Evolutionary conservation across 2,888 invertebrate species (phyloP), one percentile per base, ranked within the genome.

Genomic region (Caenorhabditis sp.): DNA sequence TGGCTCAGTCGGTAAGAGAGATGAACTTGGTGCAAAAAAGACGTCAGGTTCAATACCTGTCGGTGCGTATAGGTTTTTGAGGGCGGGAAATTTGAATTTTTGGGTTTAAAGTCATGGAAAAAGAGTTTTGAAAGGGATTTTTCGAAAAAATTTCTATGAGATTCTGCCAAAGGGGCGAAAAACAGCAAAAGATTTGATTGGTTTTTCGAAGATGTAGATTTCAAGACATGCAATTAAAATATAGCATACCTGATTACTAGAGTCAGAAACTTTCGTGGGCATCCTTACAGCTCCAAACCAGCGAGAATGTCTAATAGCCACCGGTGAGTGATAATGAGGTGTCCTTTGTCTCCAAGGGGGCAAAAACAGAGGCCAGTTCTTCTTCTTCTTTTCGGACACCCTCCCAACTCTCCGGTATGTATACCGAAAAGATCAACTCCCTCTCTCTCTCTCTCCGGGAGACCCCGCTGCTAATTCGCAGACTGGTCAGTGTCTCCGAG

Each of bases 401-500:
- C 16, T 44, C 16, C n/a, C n/a, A n/a, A n/a, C 31, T 31, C 31
- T 31, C 31, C 31, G 5, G 7, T 63, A n/a, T 80, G 68, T 80
- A 44, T 63, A 66, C 56, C 66, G 59, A 73, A 73, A 58, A 28
- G 80, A 56, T 80, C 73, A 80, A 26, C 26, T 73, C 79, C n/a
- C n/a, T n/a, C n/a, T n/a, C n/a, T n/a, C n/a, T n/a, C n/a, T n/a
- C n/a, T 72, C 44, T 54, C 44, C 66, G 66, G 63, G 72, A 63
- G 64, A 59, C 59, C 41, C 66, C 73, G 73, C 80, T n/a, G n/a
- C n/a, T 80, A 80, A 80, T 80, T 73, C 80, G 73, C 12, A 54
- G 69, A 77, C 72, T 73, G 51, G 80, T 58, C 64, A 59, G 54
- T 24, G 38, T 38, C 38, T 5, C 8, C 10, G 38, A 38, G 38